phyloP scores from a whole-genome alignment of 64 coral and sea anemone species.

The Montipora sp. region DNA sequence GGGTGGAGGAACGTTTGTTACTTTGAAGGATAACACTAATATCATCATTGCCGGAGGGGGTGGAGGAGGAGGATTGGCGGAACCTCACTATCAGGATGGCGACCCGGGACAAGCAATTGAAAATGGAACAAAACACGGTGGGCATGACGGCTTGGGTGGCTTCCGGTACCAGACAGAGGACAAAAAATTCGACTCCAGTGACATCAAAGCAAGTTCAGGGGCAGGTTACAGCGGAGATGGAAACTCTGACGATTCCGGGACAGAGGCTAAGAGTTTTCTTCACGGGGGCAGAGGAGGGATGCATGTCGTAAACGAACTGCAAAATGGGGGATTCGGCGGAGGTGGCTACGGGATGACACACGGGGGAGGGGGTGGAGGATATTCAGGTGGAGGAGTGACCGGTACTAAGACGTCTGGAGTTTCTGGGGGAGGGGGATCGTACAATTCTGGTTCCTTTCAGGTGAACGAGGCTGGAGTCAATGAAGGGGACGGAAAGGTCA shows the following conservation, averaged over 20 bases:
- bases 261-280: conserved; percentile 27
- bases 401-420: conserved; percentile 50
- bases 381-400: conserved; percentile 72
- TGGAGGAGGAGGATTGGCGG: conserved; percentile 41
- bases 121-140: conserved; percentile 72
- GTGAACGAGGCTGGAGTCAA: conserved; percentile 60
- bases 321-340: conserved; percentile 80
- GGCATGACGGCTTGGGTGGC: conserved; percentile 53
- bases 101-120: conserved; percentile 55
- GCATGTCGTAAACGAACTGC: background rate
- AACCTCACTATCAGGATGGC: conserved; percentile 27
- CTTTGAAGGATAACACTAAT: conserved; percentile 7
- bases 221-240: conserved; percentile 65
- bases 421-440: conserved; percentile 82
- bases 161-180: background rate
- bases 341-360: conserved; percentile 75
- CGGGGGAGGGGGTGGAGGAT: conserved; percentile 81
- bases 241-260: background rate
- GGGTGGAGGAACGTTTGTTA: conserved; percentile 72
- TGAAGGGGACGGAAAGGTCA: conserved; percentile 70
- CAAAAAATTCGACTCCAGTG: background rate
- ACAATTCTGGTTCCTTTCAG: conserved; percentile 54
- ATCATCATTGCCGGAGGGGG: conserved; percentile 65
- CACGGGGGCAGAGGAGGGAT: conserved; percentile 64
- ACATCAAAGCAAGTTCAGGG: conserved; percentile 53